These are phyloP conservation scores for Gonatopus flavifemur DNA, from an alignment of 1,140 invertebrate genomes.

Conservation along the genomic window DNA sequence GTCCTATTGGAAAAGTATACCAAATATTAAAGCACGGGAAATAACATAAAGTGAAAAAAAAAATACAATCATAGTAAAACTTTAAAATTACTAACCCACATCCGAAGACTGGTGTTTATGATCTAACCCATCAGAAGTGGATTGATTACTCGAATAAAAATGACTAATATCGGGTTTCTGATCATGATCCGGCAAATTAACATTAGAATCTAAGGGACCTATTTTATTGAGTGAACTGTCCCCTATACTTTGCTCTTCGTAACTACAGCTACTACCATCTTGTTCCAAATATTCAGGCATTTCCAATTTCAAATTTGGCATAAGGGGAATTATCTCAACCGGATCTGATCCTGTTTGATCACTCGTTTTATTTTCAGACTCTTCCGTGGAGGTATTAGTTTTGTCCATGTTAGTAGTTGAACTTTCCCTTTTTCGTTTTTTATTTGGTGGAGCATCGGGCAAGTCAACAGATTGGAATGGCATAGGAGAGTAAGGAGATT, in stretches of 20 bases:
- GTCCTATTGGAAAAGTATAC: slow-evolving; percentile 40
- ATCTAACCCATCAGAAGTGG: slow-evolving; percentile 46
- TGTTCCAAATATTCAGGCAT: slow-evolving; percentile 58
- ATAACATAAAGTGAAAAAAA: slow-evolving; percentile 3
- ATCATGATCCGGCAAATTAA: slow-evolving; percentile 45
- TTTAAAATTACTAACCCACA: slow-evolving; percentile 41
- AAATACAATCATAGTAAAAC: slow-evolving; percentile 2
- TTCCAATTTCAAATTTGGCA: slow-evolving; percentile 57
- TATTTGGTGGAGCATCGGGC: slow-evolving; percentile 47
- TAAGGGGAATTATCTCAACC: slow-evolving; percentile 57
- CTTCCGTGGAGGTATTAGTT: slow-evolving; percentile 39
- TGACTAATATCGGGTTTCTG: slow-evolving; percentile 54
- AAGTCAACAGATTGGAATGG: slow-evolving; percentile 47
- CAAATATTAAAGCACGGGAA: background rate
- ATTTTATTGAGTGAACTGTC: slow-evolving; percentile 47
- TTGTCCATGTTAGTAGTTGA: slow-evolving; percentile 45
- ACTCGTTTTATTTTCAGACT: slow-evolving; percentile 39
- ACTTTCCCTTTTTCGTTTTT: slow-evolving; percentile 54
- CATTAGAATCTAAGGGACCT: slow-evolving; percentile 42
- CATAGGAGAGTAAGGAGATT: slow-evolving; percentile 49
- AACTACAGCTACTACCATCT: slow-evolving; percentile 57
- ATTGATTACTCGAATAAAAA: slow-evolving; percentile 53
- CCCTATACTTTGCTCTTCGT: slow-evolving; percentile 52
- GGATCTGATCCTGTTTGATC: slow-evolving; percentile 48
- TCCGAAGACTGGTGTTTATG: slow-evolving; percentile 46